Evolutionary conservation across 2,888 invertebrate species (phyloP), one percentile per base, ranked within the genome.

Genomic region (Drosophila maculinotata): DNA sequence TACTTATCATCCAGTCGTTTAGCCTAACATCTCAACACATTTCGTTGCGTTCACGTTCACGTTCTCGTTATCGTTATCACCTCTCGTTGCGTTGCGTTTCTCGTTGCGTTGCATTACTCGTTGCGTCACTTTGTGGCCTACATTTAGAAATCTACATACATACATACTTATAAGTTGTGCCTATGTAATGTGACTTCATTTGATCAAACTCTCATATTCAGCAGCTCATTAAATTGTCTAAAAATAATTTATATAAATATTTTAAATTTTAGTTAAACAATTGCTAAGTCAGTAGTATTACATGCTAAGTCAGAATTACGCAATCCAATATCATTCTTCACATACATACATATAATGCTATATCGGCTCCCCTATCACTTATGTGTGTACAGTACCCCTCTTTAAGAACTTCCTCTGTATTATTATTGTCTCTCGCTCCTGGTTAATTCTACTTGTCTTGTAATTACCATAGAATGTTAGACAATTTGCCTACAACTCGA

Each of bases 401-500:
- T 31, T 33, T 28, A 23, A 33, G 28, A 25, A n/a, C 17, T 14
- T 49, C 63, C 63, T 51, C 36, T 53, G 63, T 74, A 63, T 52
- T 44, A 45, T 31, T 45, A 23, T 53, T 69, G 51, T 67, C 45
- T 67, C 51, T 69, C 44, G 57, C 44, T 70, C 30, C 59, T 53
- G 25, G 65, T 67, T 63, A 59, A 49, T 35, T 52, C 8, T 23
- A 23, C 28, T 52, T 62, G 31, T 63, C 73, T 77, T 84, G 87
- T 84, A 87, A 87, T 79, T 85, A 77, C 60, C 88, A 87, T 82
- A 63, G 41, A 51, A 51, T 48, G 74, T 58, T 23, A 30, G 48
- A 79, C 45, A 66, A 31, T 42, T 39, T 54, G 60, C 76, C 45
- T 47, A 42, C 28, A 53, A 42, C 38, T 36, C 53, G 64, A 69